Percentiles rank a stretch among this genome's conserved stretches.
phyloP scores from a whole-genome alignment of 2,113 vertebrate genomes.

The Numenius arquata region DNA sequence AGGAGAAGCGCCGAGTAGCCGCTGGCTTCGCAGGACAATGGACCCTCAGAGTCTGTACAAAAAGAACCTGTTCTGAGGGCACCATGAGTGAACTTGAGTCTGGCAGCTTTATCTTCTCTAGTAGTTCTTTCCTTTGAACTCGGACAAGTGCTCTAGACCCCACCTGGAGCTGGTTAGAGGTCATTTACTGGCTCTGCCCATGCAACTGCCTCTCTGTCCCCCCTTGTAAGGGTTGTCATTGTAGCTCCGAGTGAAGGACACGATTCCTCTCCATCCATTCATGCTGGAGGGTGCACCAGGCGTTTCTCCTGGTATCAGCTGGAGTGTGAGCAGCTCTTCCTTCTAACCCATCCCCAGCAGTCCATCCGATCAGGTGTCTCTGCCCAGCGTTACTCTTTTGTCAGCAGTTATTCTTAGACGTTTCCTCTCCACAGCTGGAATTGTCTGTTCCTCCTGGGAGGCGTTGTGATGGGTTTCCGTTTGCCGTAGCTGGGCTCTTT shows the following conservation, averaged over 20 bases:
- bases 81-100: too few species aligned
- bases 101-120: background rate
- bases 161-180: background rate
- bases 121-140: background rate
- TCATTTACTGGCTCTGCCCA: background rate
- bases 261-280: background rate
- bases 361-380: fast-evolving
- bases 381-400: background rate
- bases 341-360: background rate
- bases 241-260: background rate
- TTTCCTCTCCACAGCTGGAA: background rate
- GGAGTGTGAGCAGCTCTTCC: background rate
- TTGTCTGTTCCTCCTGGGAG: background rate
- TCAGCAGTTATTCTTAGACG: background rate
- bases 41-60: background rate
- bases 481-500: background rate
- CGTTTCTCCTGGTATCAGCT: background rate
- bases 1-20: background rate
- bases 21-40: background rate
- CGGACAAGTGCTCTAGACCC: background rate
- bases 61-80: background rate
- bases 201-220: background rate
- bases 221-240: background rate
- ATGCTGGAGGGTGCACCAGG: fast-evolving
- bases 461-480: fast-evolving